Percentiles rank a stretch among this genome's conserved stretches.
Evolutionary conservation across 2,797 vertebrate genomes (phyloP).

Genomic region (Acanthurus leucopareius): DNA sequence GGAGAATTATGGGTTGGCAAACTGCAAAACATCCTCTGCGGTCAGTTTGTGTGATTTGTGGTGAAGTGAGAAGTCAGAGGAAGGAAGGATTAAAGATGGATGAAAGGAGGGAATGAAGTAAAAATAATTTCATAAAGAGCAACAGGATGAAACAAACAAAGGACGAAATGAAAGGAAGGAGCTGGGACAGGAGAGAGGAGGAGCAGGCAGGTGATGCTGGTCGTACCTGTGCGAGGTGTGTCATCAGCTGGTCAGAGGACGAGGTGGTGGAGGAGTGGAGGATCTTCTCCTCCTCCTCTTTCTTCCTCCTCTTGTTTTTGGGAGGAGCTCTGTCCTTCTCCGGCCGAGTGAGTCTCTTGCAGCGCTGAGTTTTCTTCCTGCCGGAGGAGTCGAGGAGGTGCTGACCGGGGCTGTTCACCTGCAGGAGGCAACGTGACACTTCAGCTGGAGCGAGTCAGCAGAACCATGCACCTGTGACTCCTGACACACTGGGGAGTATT

Average conservation of each 20-base stretch:
- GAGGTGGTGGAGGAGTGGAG: constrained; percentile 76
- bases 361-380: constrained; percentile 87
- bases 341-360: constrained; percentile 78
- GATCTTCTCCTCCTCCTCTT: constrained; percentile 90
- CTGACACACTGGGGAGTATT: no score
- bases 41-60: no score
- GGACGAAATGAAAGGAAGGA: no score
- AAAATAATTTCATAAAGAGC: no score
- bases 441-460: no score
- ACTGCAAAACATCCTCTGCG: no score
- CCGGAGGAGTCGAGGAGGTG: constrained; percentile 78
- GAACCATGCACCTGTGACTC: no score
- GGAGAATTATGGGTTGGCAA: no score
- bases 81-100: no score
- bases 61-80: no score
- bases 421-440: neutral
- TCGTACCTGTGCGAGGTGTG: constrained; percentile 87
- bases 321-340: constrained; percentile 85
- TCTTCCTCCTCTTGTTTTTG: constrained; percentile 91
- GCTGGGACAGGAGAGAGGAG: neutral
- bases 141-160: neutral
- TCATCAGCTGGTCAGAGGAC: constrained; percentile 86
- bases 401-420: constrained; percentile 50
- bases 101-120: no score
- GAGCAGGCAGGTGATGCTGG: neutral